Base-by-base conservation (phyloP, 1,140 invertebrate species). In the Trichogramma pretiosum region DNA sequence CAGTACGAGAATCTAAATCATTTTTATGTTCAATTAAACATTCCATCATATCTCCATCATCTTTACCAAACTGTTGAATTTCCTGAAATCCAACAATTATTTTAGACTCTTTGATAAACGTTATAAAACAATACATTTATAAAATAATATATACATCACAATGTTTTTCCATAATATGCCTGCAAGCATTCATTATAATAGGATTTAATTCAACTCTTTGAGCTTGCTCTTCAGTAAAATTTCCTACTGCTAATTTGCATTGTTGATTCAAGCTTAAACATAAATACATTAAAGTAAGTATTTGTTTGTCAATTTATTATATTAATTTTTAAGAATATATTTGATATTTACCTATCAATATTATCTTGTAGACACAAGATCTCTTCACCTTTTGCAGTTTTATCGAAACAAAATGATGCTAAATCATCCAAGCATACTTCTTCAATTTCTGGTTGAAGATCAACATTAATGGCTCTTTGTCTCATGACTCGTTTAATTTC, bases 1-100 rank as follows among this genome's bases (percentile, higher is more conserved):
- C 82, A 18, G 79, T 73, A 53, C 79, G 79, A 40, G 85, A 70
- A 61, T 84, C 75, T 43, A 81, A 77, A 56, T 93, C 83, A 68
- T 93, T 91, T 75, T 98, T 98, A 60, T 94, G 84, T 46, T 83
- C 74, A 46, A 98, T 90, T 3, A 99, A 74, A 70, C 95, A 99
- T 35, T 94, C 87, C 81, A 98, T 87, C 51, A 97, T 80, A 55
- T 94, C 83, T 52, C 84, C 83, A 62, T 89, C 81, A 55, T 89
- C 84, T 58, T 79, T 81, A 50, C 80, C 81, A 54, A 75, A 77
- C 58, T 83, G 83, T 2, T 81, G 55, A 56, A 82, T 75, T 28
- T 78, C 73, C 61, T 67, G 24, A 13, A 46, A 42, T 9, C 45
- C 39, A 17, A 26, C 21, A 24, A 23, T 41, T 22, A 22, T 32